Percentiles rank a stretch among this genome's conserved stretches.
Evolutionary conservation across 2,888 invertebrate genomes (phyloP).

Genomic region (Carcina quercana): DNA sequence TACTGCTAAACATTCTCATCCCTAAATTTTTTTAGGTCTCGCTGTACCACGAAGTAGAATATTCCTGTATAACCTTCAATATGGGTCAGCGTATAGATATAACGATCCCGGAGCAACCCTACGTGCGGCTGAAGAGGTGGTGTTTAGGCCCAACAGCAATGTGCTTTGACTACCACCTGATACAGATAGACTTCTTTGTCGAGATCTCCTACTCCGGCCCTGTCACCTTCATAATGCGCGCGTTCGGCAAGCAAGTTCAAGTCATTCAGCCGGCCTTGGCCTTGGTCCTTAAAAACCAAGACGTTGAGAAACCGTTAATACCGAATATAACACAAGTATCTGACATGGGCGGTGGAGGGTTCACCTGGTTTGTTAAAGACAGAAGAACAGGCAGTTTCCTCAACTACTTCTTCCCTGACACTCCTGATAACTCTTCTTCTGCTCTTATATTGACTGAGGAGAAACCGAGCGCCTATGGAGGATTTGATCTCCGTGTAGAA

Average conservation of each 20-base stretch:
- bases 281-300: too few species aligned
- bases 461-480: too few species aligned
- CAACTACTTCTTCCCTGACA: too few species aligned
- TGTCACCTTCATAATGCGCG: slow-evolving; percentile 19
- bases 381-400: too few species aligned
- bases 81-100: too few species aligned
- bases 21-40: slow-evolving; percentile 28
- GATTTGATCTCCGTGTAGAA: too few species aligned
- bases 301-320: too few species aligned
- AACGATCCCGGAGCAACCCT: not conserved
- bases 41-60: slow-evolving; percentile 27
- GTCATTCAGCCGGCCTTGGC: slow-evolving; percentile 16
- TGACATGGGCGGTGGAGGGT: too few species aligned
- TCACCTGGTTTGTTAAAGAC: too few species aligned
- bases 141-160: slow-evolving; percentile 20
- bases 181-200: slow-evolving; percentile 31
- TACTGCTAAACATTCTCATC: not conserved
- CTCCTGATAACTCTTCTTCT: too few species aligned
- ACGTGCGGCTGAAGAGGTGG: slow-evolving; percentile 29
- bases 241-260: slow-evolving; percentile 23
- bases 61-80: slow-evolving; percentile 31
- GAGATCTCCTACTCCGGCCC: slow-evolving; percentile 21
- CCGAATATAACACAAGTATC: too few species aligned
- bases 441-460: too few species aligned
- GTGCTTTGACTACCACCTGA: slow-evolving; percentile 25